Conservation (phyloP, 92 coral and sea anemone species). For the Scolanthus callimorphus region DNA sequence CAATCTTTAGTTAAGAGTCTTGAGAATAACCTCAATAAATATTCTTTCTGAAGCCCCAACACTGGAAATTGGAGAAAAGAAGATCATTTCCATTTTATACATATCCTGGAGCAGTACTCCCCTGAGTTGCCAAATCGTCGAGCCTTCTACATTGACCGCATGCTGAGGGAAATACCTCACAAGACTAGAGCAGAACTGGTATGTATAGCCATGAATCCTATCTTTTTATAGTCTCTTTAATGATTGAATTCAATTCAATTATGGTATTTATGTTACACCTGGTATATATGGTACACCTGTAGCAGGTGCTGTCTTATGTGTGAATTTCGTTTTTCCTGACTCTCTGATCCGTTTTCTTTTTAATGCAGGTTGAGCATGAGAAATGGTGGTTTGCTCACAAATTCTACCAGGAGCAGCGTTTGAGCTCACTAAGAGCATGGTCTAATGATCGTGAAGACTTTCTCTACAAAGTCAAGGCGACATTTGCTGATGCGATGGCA, state of each 20-base stretch:
- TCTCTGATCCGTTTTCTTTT: too few species aligned
- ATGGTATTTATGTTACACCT: too few species aligned
- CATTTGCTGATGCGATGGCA: constrained; percentile 89
- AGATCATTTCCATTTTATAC: constrained; percentile 80
- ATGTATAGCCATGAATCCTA: too few species aligned
- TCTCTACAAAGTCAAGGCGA: constrained; percentile 78
- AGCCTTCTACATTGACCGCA: constrained; percentile 82
- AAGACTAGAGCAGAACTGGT: constrained; percentile 78
- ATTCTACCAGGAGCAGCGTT: constrained; percentile 75
- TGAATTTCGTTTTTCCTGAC: too few species aligned
- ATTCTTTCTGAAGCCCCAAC: constrained; percentile 39
- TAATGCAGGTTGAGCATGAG: constrained; percentile 87
- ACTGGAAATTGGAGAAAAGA: constrained; percentile 84
- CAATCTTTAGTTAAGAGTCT: too few species aligned
- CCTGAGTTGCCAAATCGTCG: constrained; percentile 85
- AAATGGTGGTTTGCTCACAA: constrained; percentile 83
- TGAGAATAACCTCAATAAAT: not conserved
- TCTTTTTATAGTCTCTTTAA: too few species aligned
- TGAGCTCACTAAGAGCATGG: constrained; percentile 81
- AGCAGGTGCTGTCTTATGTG: too few species aligned
- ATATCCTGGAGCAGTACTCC: constrained; percentile 88
- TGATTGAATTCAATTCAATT: too few species aligned
- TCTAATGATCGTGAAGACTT: constrained; percentile 77
- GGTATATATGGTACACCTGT: too few species aligned
- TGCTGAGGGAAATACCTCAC: constrained; percentile 89